Evolutionary conservation across 2,113 vertebrate genomes (phyloP), one percentile per base, ranked within the genome.

Genomic region (Pachycephala philippinensis): DNA sequence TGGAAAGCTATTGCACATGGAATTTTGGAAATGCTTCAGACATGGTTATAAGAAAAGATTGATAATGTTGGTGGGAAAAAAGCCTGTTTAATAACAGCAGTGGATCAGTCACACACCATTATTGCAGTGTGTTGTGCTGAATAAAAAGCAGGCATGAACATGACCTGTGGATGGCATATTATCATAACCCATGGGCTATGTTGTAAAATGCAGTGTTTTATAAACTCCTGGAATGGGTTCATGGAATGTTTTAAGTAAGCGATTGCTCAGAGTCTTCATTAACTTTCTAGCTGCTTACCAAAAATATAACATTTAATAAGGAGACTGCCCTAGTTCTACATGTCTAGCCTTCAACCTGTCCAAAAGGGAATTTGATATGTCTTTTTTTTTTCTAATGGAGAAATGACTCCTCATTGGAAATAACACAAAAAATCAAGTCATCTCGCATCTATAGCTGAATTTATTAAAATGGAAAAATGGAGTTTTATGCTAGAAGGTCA

Each of bases 71-170:
- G 79, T 78, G 70, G 75, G 21, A 79, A 95, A 66, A 87, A 94
- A 53, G 30, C 68, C 82, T 31, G 40, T 87, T 85, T 95, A 54
- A 54, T 90, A 92, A 56, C 81, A 90, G 90, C 87, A 91, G 87
- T 44, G 75, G 61, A 84, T 96, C 87, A 89, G 87, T 94, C 30
- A 4, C 30, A 30, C 80, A 69, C 52, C 90, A 92, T 97, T 93
- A 84, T 95, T 98, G 92, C 66, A 95, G 56, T 90, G 81, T 79
- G 92, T 88, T 96, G 54, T 84, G 74, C 47, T 90, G 40, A 71
- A 93, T 93, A 71, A 94, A 94, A 96, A 88, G 45, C 97, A 98
- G 90, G 97, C 89, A 94, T 72, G 78, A 96, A 97, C 97, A 97
- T 23, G 95, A 97, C 91, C 94, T 82, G 37, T 80, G 91, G 49